Percentiles rank a stretch among this genome's conserved stretches.
phyloP scores from a whole-genome alignment of 1,140 invertebrate species.

The Drosophila jambulina region DNA sequence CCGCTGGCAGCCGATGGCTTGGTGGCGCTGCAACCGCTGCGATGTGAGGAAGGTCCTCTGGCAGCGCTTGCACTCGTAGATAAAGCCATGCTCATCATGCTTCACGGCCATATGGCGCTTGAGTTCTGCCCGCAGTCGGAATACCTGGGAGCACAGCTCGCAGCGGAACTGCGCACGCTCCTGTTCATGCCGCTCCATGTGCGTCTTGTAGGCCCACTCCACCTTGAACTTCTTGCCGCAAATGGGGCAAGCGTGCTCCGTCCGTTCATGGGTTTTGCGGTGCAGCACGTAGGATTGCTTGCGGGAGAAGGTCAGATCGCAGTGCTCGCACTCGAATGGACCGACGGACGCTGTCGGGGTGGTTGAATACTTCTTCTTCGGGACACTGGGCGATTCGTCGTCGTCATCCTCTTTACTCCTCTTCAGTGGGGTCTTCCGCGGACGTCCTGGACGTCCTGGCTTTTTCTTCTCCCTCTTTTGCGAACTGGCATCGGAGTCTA shows the following conservation, averaged over 20 bases:
- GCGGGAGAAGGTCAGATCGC: conserved; percentile 71
- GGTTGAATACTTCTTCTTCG: conserved; percentile 38
- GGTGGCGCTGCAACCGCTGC: conserved; percentile 65
- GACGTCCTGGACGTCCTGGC: conserved; percentile 34
- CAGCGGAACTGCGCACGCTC: conserved; percentile 75
- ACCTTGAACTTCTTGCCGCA: conserved; percentile 85
- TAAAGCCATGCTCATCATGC: conserved; percentile 72
- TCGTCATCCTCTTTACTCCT: conserved; percentile 38
- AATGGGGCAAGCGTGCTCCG: conserved; percentile 84
- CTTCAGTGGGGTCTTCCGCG: conserved; percentile 49
- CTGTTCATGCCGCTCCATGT: conserved; percentile 82
- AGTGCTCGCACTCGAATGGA: conserved; percentile 64
- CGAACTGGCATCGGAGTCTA: conserved; percentile 63
- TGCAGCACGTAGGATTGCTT: conserved; percentile 86
- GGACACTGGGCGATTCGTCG: conserved; percentile 25
- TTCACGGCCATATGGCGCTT: conserved; percentile 70
- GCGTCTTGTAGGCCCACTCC: conserved; percentile 78
- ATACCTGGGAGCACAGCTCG: conserved; percentile 68
- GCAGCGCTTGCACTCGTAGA: conserved; percentile 79
- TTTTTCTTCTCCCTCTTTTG: conserved; percentile 54
- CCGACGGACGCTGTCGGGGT: conserved; percentile 34
- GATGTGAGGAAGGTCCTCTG: conserved; percentile 73
- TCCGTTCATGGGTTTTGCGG: conserved; percentile 87
- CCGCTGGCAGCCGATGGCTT: conserved; percentile 57
- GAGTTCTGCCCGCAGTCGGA: conserved; percentile 67